Base-by-base conservation (phyloP, 64 coral and sea anemone species). In the Dendrophyllia cribrosa region DNA sequence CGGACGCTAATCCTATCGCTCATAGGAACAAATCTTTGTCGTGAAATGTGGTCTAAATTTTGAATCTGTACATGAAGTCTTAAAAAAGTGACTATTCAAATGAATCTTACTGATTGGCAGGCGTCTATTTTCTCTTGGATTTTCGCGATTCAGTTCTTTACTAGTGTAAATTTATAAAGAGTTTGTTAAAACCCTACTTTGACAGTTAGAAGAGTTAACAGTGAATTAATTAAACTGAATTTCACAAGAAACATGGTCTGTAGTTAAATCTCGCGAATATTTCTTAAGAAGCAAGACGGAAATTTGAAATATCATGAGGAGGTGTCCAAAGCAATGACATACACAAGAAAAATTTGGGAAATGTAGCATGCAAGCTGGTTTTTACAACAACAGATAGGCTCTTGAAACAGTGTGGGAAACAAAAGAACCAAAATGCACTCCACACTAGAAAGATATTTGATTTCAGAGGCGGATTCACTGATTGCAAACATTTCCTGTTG, bases 401-500 rank as follows among this genome's bases (percentile, higher is more conserved):
- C 4, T 6, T 3, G 20, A 1, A 50, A 16, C 17, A 7, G 44
- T 46, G 59, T 82, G 78, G 78, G 26, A 43, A 82, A 82, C 58
- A 63, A 45, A 20, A 64, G 59, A 44, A 45, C 60, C 20, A 45
- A 84, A 84, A 66, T 67, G 43, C 20, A 67, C 46, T 84, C 62
- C 62, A 22, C 60, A 67, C 80, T 21, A 47, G 6, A 19, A 66
- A 84, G 80, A 84, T 13, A 84, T 84, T 84, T 68, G 63, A 84
- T 51, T 34, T 46, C 44, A 66, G 59, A 84, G 61, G 80, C 46
- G 80, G 50, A 51, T 66, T 46, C 20, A 24, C 60, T 20, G 7
- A 84, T 84, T 24, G 50, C 46, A 84, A 84, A 67, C 62, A 84
- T 51, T 84, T 84, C 80, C 62, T 84, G 80, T 84, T 23, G 80